Percentiles rank a stretch among this genome's conserved stretches.
phyloP scores from a whole-genome alignment of 2,113 vertebrate genomes.

The Amazona vittata region DNA sequence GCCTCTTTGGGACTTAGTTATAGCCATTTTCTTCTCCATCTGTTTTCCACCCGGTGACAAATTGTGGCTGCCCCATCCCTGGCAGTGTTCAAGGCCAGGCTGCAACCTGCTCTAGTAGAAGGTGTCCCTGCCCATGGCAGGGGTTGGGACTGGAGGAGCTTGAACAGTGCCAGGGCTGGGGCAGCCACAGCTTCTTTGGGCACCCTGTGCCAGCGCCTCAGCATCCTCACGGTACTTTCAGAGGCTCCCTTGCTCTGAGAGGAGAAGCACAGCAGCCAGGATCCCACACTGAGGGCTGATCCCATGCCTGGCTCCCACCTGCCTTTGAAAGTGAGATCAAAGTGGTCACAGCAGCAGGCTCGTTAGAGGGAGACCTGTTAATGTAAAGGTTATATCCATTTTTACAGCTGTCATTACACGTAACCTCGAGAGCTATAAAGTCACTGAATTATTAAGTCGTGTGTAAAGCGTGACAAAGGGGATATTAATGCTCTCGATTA shows the following conservation, averaged over 20 bases:
- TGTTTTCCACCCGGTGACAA: background rate
- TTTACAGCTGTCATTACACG: background rate
- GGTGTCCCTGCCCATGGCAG: background rate
- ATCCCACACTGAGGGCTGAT: fast-evolving
- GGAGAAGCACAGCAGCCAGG: background rate
- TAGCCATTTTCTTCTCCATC: background rate
- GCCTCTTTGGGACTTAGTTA: background rate
- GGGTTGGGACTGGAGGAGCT: background rate
- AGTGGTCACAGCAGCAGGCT: background rate
- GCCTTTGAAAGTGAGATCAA: background rate
- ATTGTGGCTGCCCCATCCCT: background rate
- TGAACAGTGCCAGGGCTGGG: background rate
- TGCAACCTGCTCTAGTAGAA: background rate
- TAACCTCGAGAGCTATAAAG: background rate
- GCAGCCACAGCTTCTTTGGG: background rate
- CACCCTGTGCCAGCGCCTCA: no score
- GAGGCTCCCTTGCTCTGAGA: background rate
- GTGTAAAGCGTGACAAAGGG: background rate
- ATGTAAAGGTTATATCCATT: background rate
- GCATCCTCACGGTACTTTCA: background rate
- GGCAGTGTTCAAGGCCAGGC: background rate
- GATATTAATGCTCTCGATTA: background rate
- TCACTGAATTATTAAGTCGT: background rate
- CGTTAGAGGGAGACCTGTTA: background rate
- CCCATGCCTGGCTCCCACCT: background rate